Conservation (phyloP, 2,888 invertebrate species). For the Drosophila birchii region DNA sequence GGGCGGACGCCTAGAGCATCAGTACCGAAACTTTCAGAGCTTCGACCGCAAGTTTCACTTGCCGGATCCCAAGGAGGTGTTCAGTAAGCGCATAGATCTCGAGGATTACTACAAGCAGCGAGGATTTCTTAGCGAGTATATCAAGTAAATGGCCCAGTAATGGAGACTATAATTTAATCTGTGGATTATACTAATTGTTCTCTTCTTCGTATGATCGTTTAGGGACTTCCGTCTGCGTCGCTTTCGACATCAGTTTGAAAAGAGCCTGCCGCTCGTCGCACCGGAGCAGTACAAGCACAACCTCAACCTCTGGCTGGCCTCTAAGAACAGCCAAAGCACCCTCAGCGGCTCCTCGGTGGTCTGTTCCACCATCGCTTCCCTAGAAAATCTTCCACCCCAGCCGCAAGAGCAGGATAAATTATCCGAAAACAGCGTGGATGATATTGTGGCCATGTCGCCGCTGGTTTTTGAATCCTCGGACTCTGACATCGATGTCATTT, state of each 20-base stretch:
- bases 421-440: slow-evolving; percentile 71
- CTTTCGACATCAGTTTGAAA: slow-evolving; percentile 83
- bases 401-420: slow-evolving; percentile 50
- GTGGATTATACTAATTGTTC: not conserved
- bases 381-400: slow-evolving; percentile 66
- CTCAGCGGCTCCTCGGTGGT: slow-evolving; percentile 49
- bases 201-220: not conserved
- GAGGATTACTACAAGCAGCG: slow-evolving; percentile 84
- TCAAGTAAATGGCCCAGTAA: slow-evolving; percentile 74
- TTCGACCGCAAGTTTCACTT: slow-evolving; percentile 82
- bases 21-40: slow-evolving; percentile 64
- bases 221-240: slow-evolving; percentile 83
- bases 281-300: slow-evolving; percentile 73
- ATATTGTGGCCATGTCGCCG: slow-evolving; percentile 82
- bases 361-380: slow-evolving; percentile 65
- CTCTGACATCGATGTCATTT: slow-evolving; percentile 63
- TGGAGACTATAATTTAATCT: not conserved
- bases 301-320: slow-evolving; percentile 72
- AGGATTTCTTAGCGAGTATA: slow-evolving; percentile 82
- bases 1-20: slow-evolving; percentile 81
- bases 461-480: slow-evolving; percentile 81
- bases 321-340: slow-evolving; percentile 59
- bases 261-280: slow-evolving; percentile 79
- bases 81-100: slow-evolving; percentile 76
- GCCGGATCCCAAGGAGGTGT: slow-evolving; percentile 79